Evolutionary conservation across 2,888 invertebrate genomes (phyloP).

Genomic region (Melieria omissa): DNA sequence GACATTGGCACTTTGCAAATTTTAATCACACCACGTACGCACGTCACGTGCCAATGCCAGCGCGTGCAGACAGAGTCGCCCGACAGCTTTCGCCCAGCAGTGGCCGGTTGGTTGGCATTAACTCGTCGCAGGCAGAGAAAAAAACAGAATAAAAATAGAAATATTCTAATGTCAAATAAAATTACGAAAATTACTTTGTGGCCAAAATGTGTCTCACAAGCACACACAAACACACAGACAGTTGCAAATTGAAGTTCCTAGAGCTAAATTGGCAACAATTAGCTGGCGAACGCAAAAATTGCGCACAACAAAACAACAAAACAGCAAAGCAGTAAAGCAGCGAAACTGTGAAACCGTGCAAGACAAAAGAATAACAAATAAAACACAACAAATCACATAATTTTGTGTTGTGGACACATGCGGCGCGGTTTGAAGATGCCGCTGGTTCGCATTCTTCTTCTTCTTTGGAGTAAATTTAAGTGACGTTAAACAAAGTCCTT

Average conservation of each 20-base stretch:
- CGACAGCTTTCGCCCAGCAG: no score
- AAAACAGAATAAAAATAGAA: no score
- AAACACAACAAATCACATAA: constrained; percentile 16
- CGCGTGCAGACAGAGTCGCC: not conserved
- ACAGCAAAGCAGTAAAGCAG: not conserved
- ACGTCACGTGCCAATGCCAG: constrained; percentile 21
- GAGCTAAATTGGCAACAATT: constrained; percentile 58
- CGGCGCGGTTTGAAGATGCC: no score
- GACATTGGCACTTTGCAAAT: constrained; percentile 15
- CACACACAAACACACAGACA: not conserved
- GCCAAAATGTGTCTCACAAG: not conserved
- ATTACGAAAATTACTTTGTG: no score
- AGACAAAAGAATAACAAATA: not conserved
- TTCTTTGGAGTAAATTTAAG: constrained; percentile 14
- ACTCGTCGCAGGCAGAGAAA: no score
- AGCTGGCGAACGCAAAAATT: constrained; percentile 38
- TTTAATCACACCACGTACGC: constrained; percentile 35
- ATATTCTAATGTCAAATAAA: no score
- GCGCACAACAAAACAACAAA: not conserved
- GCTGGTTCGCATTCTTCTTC: no score
- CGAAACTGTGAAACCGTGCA: not conserved
- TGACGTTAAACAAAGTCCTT: constrained; percentile 26
- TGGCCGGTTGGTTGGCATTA: no score
- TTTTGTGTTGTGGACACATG: constrained; percentile 10
- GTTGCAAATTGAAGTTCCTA: constrained; percentile 52